Evolutionary conservation across 2,797 vertebrate species (phyloP).

Genomic region (Eutrigla gurnardus): DNA sequence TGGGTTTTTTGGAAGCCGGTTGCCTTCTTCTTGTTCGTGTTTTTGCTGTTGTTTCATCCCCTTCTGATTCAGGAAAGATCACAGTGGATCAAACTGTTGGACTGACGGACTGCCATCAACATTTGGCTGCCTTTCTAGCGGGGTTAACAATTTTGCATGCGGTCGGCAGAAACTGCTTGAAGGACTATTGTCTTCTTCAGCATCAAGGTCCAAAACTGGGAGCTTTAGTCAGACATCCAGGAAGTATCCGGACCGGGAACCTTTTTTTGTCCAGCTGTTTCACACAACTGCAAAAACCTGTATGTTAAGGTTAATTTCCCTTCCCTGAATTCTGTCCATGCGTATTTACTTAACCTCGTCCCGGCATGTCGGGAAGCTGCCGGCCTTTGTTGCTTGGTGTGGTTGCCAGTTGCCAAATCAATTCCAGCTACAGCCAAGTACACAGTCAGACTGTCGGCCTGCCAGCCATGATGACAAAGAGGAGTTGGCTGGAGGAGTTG

Average conservation of each 20-base stretch:
- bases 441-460: slow-evolving; percentile 35
- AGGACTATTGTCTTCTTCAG: background rate
- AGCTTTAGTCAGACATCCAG: too few species aligned
- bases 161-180: slow-evolving; percentile 30
- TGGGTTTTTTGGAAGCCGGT: background rate
- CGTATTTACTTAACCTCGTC: slow-evolving; percentile 32
- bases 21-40: background rate
- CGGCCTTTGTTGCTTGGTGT: slow-evolving; percentile 15
- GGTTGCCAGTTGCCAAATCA: slow-evolving; percentile 59
- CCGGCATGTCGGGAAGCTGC: slow-evolving; percentile 22
- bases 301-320: slow-evolving; percentile 4
- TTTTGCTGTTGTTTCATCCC: background rate
- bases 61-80: background rate
- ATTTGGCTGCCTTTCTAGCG: background rate
- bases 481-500: slow-evolving; percentile 46
- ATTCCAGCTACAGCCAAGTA: slow-evolving; percentile 62
- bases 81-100: background rate
- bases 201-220: background rate
- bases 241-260: background rate
- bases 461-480: slow-evolving; percentile 61
- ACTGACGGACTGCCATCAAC: slow-evolving; percentile 16
- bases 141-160: slow-evolving; percentile 25
- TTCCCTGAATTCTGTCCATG: background rate
- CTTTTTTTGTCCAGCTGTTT: slow-evolving; percentile 6
- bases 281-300: background rate